Percentiles rank a stretch among this genome's conserved stretches.
These are phyloP conservation scores for Tiliacea aurago DNA, from an alignment of 2,888 invertebrate species.

Conservation along the genomic window DNA sequence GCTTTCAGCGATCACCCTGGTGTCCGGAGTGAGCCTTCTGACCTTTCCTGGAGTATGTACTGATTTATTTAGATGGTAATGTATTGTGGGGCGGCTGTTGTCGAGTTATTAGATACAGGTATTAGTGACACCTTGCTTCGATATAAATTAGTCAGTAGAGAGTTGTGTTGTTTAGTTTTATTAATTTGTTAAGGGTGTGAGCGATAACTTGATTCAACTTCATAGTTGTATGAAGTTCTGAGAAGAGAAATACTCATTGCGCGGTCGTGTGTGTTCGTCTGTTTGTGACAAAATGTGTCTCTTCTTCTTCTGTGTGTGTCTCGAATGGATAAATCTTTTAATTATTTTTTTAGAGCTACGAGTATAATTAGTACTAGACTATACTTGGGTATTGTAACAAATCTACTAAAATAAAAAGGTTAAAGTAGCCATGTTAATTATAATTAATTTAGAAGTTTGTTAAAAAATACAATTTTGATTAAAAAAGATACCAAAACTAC, in stretches of 20 bases:
- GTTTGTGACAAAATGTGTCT: neutral
- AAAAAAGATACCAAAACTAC: no score
- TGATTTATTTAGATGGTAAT: conserved; percentile 49
- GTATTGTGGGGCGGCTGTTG: conserved; percentile 2
- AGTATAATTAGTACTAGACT: neutral
- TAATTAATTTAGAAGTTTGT: no score
- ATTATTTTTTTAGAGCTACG: no score
- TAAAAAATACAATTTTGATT: no score
- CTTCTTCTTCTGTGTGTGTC: neutral
- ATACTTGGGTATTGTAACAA: no score
- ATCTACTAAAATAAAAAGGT: no score
- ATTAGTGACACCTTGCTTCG: conserved; percentile 16
- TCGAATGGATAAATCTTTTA: neutral
- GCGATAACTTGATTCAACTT: conserved; percentile 5
- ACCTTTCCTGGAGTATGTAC: neutral
- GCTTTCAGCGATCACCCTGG: no score
- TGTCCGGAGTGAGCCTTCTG: neutral
- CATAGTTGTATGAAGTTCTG: neutral
- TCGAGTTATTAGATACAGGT: conserved; percentile 11
- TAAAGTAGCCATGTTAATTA: no score
- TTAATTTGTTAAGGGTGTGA: conserved; percentile 9
- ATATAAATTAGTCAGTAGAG: conserved; percentile 33
- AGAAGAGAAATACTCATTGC: no score
- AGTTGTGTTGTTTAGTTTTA: conserved; percentile 7
- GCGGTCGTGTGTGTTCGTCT: neutral